Conservation (phyloP, 2,797 vertebrate genomes). For the Anolis apletophallus region DNA sequence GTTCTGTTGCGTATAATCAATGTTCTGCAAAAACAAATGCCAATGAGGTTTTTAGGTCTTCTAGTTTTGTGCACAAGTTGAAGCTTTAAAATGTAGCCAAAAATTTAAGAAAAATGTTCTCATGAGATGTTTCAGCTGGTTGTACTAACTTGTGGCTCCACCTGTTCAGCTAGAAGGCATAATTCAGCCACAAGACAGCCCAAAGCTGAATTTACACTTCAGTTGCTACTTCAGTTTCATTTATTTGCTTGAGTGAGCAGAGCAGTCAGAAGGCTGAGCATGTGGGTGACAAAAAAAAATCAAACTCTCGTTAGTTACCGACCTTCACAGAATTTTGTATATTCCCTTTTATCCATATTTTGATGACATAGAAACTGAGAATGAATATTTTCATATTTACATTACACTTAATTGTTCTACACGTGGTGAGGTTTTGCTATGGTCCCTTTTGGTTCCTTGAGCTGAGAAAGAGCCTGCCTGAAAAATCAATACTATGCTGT, state of each 20-base stretch:
- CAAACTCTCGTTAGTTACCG: neutral
- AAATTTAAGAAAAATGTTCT: slow-evolving; percentile 10
- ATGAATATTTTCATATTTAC: neutral
- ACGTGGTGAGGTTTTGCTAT: too few relatives aligned
- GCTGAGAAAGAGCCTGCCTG: too few relatives aligned
- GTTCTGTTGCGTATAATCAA: neutral
- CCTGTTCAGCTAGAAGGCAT: slow-evolving; percentile 33
- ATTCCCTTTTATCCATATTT: neutral
- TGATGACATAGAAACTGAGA: slow-evolving; percentile 17
- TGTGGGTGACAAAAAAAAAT: slow-evolving; percentile 7
- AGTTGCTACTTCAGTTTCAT: slow-evolving; percentile 41
- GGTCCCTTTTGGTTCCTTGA: too few relatives aligned
- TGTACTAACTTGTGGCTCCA: slow-evolving; percentile 8
- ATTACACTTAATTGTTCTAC: neutral
- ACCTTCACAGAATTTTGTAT: neutral
- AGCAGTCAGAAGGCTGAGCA: neutral
- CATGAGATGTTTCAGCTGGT: neutral
- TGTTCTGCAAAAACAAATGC: neutral
- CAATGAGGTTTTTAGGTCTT: neutral
- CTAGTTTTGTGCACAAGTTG: neutral
- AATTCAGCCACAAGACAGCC: slow-evolving; percentile 46
- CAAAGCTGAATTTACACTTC: slow-evolving; percentile 54
- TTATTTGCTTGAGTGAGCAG: slow-evolving; percentile 34
- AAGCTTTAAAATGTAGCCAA: neutral
- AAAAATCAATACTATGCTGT: too few relatives aligned